phyloP scores from a whole-genome alignment of 1,140 invertebrate species.

The Plectus sambesii region DNA sequence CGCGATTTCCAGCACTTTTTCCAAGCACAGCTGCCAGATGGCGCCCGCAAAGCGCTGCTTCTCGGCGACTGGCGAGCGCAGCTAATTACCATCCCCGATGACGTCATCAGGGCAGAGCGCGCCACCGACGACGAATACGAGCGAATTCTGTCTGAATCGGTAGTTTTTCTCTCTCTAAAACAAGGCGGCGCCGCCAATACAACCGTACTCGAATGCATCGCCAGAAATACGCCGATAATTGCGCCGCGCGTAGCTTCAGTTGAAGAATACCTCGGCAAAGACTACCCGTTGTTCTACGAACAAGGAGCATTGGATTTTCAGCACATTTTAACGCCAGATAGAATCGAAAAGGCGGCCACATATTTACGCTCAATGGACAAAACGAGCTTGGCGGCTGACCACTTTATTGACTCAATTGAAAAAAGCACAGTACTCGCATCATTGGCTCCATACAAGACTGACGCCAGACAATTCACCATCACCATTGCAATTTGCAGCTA shows the following conservation, averaged over 20 bases:
- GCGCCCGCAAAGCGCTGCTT: background rate
- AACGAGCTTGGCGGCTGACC: background rate
- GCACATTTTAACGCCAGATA: background rate
- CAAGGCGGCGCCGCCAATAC: background rate
- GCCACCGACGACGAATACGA: background rate
- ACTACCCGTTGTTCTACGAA: background rate
- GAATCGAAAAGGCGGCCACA: background rate
- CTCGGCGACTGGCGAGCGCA: background rate
- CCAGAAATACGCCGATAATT: background rate
- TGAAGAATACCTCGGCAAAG: background rate
- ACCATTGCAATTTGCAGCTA: background rate
- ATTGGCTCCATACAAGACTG: background rate
- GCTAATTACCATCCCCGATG: background rate
- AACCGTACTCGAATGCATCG: background rate
- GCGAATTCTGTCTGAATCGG: background rate
- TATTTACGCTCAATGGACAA: background rate
- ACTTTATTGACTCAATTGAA: background rate
- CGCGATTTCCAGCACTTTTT: slow-evolving; percentile 1
- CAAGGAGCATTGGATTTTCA: background rate
- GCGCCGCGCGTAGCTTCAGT: background rate
- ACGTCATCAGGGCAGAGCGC: background rate
- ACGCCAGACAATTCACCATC: background rate
- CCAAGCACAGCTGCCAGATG: background rate
- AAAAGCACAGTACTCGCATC: background rate
- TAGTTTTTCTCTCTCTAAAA: background rate